These are phyloP conservation scores for Drosophila demipolita DNA, from an alignment of 2,888 invertebrate genomes.

Conservation along the genomic window DNA sequence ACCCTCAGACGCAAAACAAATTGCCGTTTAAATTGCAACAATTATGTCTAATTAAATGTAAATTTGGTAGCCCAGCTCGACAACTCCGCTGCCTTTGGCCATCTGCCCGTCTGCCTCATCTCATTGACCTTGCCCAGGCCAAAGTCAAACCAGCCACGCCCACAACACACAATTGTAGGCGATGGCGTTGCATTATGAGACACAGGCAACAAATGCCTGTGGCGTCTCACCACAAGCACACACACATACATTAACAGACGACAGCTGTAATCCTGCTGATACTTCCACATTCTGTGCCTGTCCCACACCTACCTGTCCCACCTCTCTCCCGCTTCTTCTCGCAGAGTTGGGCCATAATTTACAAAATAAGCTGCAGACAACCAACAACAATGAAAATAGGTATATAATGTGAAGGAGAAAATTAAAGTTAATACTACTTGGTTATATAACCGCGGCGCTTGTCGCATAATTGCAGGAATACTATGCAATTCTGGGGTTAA, in stretches of 20 bases:
- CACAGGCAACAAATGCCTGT: constrained; percentile 3
- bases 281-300: constrained; percentile 27
- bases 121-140: constrained; percentile 56
- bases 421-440: constrained; percentile 1
- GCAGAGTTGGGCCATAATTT: constrained; percentile 59
- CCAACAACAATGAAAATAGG: constrained; percentile 34
- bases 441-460: constrained; percentile 20
- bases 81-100: constrained; percentile 12
- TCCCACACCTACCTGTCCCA: constrained; percentile 20
- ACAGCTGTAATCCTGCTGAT: constrained; percentile 56
- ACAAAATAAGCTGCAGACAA: constrained; percentile 74
- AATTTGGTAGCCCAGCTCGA: constrained; percentile 54
- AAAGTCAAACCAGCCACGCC: constrained; percentile 51
- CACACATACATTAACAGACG: constrained; percentile 18
- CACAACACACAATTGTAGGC: constrained; percentile 25
- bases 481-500: not conserved
- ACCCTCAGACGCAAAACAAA: constrained; percentile 29
- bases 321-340: not conserved
- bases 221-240: constrained; percentile 9
- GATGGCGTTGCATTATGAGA: constrained; percentile 21
- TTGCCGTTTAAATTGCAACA: constrained; percentile 62
- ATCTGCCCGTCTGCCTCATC: constrained; percentile 1
- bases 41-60: constrained; percentile 77
- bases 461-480: not conserved
- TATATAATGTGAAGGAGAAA: constrained; percentile 22